These are phyloP conservation scores for Corbicula japonica DNA, from an alignment of 2,888 invertebrate species.

Conservation along the genomic window DNA sequence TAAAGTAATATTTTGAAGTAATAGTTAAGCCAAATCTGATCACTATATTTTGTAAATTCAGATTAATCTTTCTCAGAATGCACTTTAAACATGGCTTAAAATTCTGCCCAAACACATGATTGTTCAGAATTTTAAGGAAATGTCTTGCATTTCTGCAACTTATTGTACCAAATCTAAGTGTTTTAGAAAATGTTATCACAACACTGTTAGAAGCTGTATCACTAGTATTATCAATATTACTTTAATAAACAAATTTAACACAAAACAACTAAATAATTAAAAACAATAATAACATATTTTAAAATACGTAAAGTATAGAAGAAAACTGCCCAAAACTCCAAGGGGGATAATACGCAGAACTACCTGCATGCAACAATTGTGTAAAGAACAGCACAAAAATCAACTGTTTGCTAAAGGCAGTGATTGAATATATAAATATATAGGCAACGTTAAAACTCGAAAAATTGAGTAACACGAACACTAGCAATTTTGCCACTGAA, in stretches of 20 bases:
- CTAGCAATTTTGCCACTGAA: conserved; percentile 58
- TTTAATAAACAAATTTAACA: conserved; percentile 40
- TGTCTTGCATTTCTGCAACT: too few relatives aligned
- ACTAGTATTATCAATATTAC: conserved; percentile 47
- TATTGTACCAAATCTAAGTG: too few relatives aligned
- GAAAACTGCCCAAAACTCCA: conserved; percentile 42
- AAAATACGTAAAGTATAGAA: conserved; percentile 47
- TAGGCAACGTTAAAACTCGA: conserved; percentile 47
- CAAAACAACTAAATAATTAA: conserved; percentile 59
- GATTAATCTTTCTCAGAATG: too few relatives aligned
- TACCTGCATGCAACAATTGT: conserved; percentile 41
- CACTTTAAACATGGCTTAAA: too few relatives aligned
- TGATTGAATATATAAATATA: conserved; percentile 55
- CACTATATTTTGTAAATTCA: too few relatives aligned
- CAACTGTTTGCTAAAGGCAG: conserved; percentile 50
- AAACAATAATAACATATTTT: conserved; percentile 41
- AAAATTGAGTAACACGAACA: conserved; percentile 60
- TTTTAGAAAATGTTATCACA: conserved; percentile 29
- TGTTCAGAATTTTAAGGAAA: too few relatives aligned
- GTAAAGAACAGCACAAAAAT: conserved; percentile 38
- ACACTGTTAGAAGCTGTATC: conserved; percentile 49
- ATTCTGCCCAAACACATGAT: too few relatives aligned
- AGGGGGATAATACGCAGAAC: conserved; percentile 16
- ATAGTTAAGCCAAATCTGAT: too few relatives aligned
- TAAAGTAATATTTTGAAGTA: too few relatives aligned